Evolutionary conservation across 2,888 invertebrate genomes (phyloP).

Genomic region (Caenorhabditis afra): DNA sequence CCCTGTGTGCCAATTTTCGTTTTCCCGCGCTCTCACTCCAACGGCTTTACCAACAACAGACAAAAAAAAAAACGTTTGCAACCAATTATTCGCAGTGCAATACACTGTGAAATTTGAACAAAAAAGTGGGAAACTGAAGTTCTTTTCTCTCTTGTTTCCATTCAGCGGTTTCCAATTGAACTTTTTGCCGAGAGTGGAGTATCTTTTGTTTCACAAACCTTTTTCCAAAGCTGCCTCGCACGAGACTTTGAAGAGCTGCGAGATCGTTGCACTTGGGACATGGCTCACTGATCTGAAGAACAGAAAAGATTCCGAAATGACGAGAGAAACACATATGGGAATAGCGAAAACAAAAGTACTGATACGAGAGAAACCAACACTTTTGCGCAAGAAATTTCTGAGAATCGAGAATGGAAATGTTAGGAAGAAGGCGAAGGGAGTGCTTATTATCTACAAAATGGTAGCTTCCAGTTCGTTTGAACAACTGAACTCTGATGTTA

Average conservation of each 20-base stretch:
- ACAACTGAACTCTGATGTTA: background rate
- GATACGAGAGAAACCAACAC: conserved; percentile 2
- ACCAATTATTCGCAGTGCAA: conserved; percentile 47
- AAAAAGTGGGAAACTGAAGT: conserved; percentile 6
- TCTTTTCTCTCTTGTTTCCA: background rate
- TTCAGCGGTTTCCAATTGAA: conserved; percentile 44
- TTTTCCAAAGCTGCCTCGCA: conserved; percentile 47
- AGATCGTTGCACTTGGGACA: conserved; percentile 18
- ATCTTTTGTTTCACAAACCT: conserved; percentile 42
- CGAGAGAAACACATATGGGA: too few relatives aligned
- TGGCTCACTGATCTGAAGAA: conserved; percentile 1
- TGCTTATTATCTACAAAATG: conserved; percentile 12
- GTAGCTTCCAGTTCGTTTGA: conserved; percentile 9
- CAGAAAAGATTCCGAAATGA: background rate
- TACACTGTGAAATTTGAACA: background rate
- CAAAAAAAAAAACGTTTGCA: conserved; percentile 15
- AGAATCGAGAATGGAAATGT: background rate
- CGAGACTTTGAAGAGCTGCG: conserved; percentile 49
- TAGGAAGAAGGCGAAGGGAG: background rate
- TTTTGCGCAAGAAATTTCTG: background rate
- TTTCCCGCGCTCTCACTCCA: conserved; percentile 22
- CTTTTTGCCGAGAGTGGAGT: conserved; percentile 40
- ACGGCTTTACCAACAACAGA: conserved; percentile 9
- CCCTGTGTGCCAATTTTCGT: conserved; percentile 19
- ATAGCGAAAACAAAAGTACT: background rate